A percentile compares a stretch with the other conserved stretches of the same genome.
Evolutionary conservation across 1,140 invertebrate species (phyloP).

Genomic region (Drosophila sproati): DNA sequence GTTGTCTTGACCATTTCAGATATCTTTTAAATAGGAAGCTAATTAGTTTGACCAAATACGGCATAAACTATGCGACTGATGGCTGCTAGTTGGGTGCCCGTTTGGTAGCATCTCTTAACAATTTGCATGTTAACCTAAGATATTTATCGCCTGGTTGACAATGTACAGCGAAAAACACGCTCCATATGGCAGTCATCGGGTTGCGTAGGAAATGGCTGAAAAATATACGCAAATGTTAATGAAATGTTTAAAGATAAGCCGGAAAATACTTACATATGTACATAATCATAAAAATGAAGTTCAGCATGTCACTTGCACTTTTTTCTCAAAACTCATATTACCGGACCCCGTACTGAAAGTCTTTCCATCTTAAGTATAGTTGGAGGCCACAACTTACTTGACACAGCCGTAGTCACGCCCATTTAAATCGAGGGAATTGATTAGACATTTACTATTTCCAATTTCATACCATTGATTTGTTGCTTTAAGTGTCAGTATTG

Average conservation of each 20-base stretch:
- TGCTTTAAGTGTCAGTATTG: conserved; percentile 29
- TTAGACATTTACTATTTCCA: conserved; percentile 32
- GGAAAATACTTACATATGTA: conserved; percentile 19
- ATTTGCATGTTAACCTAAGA: conserved; percentile 45
- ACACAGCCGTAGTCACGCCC: conserved; percentile 19
- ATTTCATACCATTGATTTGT: conserved; percentile 37
- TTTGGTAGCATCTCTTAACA: conserved; percentile 49
- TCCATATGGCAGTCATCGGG: conserved; percentile 27
- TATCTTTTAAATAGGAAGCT: conserved; percentile 63
- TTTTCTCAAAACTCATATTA: conserved; percentile 6
- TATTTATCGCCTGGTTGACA: conserved; percentile 45
- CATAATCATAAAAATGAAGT: conserved; percentile 19
- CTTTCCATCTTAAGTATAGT: conserved; percentile 34
- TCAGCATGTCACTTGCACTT: conserved; percentile 22
- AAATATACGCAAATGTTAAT: conserved; percentile 35
- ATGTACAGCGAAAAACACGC: conserved; percentile 24
- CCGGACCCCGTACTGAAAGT: conserved; percentile 26
- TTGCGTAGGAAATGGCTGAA: conserved; percentile 48
- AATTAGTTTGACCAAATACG: conserved; percentile 75
- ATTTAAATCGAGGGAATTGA: conserved; percentile 16
- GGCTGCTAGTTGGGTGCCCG: conserved; percentile 42
- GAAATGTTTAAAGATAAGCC: conserved; percentile 37
- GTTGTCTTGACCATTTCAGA: conserved; percentile 68
- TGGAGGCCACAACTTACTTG: conserved; percentile 13
- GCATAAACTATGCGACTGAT: conserved; percentile 71